phyloP scores from a whole-genome alignment of 2,888 invertebrate species.

The Scaptomyza parva region DNA sequence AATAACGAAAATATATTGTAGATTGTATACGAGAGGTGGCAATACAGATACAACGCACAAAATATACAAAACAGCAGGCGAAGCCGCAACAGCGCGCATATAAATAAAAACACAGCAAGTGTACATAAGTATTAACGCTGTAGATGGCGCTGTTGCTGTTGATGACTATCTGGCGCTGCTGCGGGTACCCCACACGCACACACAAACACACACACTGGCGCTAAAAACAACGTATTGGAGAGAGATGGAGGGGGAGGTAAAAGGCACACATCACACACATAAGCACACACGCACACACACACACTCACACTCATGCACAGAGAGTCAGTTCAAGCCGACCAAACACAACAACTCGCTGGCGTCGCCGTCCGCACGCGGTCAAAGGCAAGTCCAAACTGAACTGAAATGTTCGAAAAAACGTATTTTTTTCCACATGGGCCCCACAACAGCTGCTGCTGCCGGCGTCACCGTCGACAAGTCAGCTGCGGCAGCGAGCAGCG shows the following conservation, averaged over 20 bases:
- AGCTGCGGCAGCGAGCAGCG: conserved; percentile 41
- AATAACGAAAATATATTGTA: conserved; percentile 37
- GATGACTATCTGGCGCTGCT: background rate
- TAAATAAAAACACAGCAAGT: conserved; percentile 74
- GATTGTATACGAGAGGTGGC: conserved; percentile 41
- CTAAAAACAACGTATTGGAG: conserved; percentile 16
- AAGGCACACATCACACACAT: conserved; percentile 34
- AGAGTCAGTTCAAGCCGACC: conserved; percentile 55
- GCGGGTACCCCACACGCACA: conserved; percentile 28
- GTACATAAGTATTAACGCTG: conserved; percentile 52
- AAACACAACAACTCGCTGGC: conserved; percentile 61
- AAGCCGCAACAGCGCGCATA: conserved; percentile 55
- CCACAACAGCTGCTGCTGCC: conserved; percentile 45
- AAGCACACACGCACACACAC: conserved; percentile 11
- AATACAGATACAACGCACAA: conserved; percentile 54
- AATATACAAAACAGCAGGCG: conserved; percentile 50
- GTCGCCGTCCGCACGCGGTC: conserved; percentile 75
- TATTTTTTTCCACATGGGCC: conserved; percentile 52
- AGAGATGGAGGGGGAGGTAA: conserved; percentile 6
- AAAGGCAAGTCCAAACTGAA: conserved; percentile 78
- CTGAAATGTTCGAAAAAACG: conserved; percentile 68
- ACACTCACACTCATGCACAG: conserved; percentile 29
- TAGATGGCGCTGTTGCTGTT: conserved; percentile 8
- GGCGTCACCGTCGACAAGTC: conserved; percentile 31
- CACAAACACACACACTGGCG: conserved; percentile 22